Evolutionary conservation across 2,113 vertebrate species (phyloP).

Genomic region (Bufo bufo): DNA sequence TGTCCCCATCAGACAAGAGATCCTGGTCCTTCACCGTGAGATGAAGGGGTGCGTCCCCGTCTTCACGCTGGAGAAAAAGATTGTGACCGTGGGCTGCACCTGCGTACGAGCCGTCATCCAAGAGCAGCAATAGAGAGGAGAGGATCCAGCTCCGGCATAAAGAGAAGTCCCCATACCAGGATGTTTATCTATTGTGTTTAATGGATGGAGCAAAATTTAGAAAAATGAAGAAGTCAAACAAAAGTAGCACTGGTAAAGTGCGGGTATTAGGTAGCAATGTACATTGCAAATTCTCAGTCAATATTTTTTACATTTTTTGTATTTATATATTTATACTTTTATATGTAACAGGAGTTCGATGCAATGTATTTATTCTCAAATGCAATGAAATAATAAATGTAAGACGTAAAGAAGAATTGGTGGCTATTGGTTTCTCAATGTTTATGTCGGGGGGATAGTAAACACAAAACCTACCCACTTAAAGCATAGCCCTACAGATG

Average conservation of each 20-base stretch:
- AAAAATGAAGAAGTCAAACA: too few relatives aligned
- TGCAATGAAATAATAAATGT: not conserved
- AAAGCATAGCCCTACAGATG: too few relatives aligned
- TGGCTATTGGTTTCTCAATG: too few relatives aligned
- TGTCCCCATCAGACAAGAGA: conserved; percentile 48
- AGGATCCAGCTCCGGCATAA: not conserved
- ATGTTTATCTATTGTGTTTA: not conserved
- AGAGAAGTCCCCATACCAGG: not conserved
- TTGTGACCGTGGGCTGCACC: conserved; percentile 53
- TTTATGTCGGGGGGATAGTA: too few relatives aligned
- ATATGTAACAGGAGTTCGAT: not conserved
- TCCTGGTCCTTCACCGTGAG: conserved; percentile 42
- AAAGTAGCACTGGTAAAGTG: not conserved
- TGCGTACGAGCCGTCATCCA: conserved; percentile 32
- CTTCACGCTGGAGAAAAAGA: conserved; percentile 33
- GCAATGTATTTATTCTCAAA: not conserved
- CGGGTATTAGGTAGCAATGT: not conserved
- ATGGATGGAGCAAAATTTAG: not conserved
- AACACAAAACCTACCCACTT: too few relatives aligned
- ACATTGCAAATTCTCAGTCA: not conserved
- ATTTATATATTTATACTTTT: conserved; percentile 20
- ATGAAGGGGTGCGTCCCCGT: not conserved
- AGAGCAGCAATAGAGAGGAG: not conserved
- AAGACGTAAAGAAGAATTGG: not conserved
- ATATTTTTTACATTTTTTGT: not conserved